Conservation (phyloP, 2,888 invertebrate species). For the Mesorhabditis belari region DNA sequence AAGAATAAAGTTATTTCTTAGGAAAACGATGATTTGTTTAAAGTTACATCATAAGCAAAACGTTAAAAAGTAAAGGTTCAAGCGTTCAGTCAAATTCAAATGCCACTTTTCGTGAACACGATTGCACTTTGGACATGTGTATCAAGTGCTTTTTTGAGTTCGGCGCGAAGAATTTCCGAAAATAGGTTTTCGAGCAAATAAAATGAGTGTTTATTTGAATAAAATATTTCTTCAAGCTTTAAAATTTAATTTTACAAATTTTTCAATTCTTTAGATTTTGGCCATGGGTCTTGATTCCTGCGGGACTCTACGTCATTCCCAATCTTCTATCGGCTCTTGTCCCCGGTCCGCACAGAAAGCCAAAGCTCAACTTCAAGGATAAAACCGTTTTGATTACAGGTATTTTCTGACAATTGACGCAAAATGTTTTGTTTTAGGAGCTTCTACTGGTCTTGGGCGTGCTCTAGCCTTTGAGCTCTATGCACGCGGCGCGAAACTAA, state of each 20-base stretch:
- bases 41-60: too few species aligned
- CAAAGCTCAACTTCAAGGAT: constrained; percentile 32
- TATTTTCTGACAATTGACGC: background rate
- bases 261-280: background rate
- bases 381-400: constrained; percentile 43
- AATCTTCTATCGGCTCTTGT: constrained; percentile 17
- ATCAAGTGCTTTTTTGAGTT: too few species aligned
- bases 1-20: too few species aligned
- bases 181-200: too few species aligned
- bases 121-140: too few species aligned
- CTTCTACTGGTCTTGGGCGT: constrained; percentile 24
- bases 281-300: constrained; percentile 13
- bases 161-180: too few species aligned
- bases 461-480: constrained; percentile 39
- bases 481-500: constrained; percentile 41
- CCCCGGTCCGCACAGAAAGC: constrained; percentile 42
- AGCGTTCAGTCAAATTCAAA: too few species aligned
- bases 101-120: too few species aligned
- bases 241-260: background rate
- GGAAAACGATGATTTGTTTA: too few species aligned
- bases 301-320: constrained; percentile 17
- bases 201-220: too few species aligned
- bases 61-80: too few species aligned
- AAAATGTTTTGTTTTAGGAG: background rate
- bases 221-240: too few species aligned